Evolutionary conservation across 2,797 vertebrate species (phyloP).

Genomic region (Squalus acanthias): DNA sequence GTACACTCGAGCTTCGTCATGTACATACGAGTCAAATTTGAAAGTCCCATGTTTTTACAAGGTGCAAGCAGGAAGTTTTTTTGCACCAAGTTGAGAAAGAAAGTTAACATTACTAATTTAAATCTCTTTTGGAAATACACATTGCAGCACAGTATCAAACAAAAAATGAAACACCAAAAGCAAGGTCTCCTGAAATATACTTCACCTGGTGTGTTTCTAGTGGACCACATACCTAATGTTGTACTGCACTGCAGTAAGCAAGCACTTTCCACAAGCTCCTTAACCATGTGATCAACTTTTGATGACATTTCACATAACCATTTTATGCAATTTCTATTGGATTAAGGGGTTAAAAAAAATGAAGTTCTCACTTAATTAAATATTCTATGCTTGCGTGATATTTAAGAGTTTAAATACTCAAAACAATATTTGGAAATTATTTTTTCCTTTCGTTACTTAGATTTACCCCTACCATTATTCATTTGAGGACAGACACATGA

Average conservation of each 20-base stretch:
- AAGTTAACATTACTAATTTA: too few species aligned
- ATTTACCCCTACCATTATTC: too few species aligned
- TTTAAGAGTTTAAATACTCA: not conserved
- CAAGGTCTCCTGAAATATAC: not conserved
- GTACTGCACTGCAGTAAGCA: not conserved
- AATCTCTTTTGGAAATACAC: not conserved
- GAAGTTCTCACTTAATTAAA: not conserved
- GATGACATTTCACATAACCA: not conserved
- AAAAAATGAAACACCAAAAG: not conserved
- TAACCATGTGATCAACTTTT: too few species aligned
- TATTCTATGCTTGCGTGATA: not conserved
- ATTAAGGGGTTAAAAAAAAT: not conserved
- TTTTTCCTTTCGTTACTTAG: too few species aligned
- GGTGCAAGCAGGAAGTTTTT: not conserved
- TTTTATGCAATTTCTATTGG: not conserved
- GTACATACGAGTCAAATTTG: not conserved
- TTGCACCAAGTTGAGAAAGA: not conserved
- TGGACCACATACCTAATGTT: not conserved
- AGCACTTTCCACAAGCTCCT: not conserved
- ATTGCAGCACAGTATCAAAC: not conserved
- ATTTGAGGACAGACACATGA: not conserved
- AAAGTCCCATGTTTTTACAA: not conserved
- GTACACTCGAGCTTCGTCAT: not conserved
- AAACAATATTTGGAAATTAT: too few species aligned
- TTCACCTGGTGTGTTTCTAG: not conserved